phyloP scores from a whole-genome alignment of 1,140 invertebrate species.

The Platorchestia sp. region DNA sequence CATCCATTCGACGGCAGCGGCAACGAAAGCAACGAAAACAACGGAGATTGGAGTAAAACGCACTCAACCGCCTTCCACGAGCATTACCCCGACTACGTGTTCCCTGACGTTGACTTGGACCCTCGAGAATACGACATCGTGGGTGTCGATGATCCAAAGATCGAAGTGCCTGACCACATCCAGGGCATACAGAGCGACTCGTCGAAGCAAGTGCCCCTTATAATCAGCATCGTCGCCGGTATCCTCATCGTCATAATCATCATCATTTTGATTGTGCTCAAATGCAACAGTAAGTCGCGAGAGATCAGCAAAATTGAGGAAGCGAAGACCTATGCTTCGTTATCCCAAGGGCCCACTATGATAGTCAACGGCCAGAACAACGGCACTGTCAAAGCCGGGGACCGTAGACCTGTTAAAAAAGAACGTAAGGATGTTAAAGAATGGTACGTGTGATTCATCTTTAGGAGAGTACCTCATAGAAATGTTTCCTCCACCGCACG shows the following conservation, averaged over 20 bases:
- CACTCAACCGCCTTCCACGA: constrained; percentile 4
- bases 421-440: constrained; percentile 91
- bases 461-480: constrained; percentile 15
- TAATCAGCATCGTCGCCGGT: constrained; percentile 91
- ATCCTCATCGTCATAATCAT: constrained; percentile 92
- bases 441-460: constrained; percentile 85
- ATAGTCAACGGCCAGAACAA: constrained; percentile 70
- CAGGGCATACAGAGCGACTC: constrained; percentile 66
- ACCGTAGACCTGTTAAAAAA: constrained; percentile 77
- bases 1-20: constrained; percentile 43
- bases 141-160: constrained; percentile 57
- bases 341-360: constrained; percentile 70
- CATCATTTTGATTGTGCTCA: constrained; percentile 89
- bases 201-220: constrained; percentile 75
- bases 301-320: constrained; percentile 92
- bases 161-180: constrained; percentile 50
- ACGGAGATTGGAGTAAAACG: constrained; percentile 25
- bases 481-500: constrained; percentile 14
- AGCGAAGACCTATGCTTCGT: constrained; percentile 75
- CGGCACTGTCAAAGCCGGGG: constrained; percentile 72
- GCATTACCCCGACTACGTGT: constrained; percentile 52
- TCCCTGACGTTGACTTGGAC: constrained; percentile 36
- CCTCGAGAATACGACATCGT: not conserved
- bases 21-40: constrained; percentile 46
- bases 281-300: constrained; percentile 88